Percentiles rank a stretch among this genome's conserved stretches.
These are phyloP conservation scores for Drosophila suboccidentalis DNA, from an alignment of 2,888 invertebrate species.

Conservation along the genomic window DNA sequence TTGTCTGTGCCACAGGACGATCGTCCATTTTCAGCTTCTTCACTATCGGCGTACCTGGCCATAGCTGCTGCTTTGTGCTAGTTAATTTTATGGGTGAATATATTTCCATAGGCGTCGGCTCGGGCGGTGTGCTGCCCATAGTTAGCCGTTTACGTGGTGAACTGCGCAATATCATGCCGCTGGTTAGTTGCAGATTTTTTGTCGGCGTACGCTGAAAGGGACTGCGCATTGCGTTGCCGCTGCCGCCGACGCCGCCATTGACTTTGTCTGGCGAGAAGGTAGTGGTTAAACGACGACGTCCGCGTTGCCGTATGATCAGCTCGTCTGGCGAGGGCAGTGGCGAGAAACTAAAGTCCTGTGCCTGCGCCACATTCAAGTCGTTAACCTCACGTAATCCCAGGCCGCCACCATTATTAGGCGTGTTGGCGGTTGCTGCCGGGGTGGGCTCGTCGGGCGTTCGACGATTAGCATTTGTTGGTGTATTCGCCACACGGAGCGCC, in stretches of 20 bases:
- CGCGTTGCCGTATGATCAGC: slow-evolving; percentile 92
- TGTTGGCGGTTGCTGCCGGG: slow-evolving; percentile 71
- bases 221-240: slow-evolving; percentile 84
- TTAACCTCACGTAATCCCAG: slow-evolving; percentile 82
- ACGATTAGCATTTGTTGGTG: slow-evolving; percentile 77
- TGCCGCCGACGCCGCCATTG: slow-evolving; percentile 50
- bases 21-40: slow-evolving; percentile 83
- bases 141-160: slow-evolving; percentile 90
- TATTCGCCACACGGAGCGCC: slow-evolving; percentile 85
- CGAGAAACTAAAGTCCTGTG: slow-evolving; percentile 87
- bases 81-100: slow-evolving; percentile 65
- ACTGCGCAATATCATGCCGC: slow-evolving; percentile 87
- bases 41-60: slow-evolving; percentile 77
- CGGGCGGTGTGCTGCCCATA: slow-evolving; percentile 80
- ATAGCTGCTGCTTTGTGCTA: slow-evolving; percentile 61
- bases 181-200: slow-evolving; percentile 84
- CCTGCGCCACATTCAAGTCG: slow-evolving; percentile 86
- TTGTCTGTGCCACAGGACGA: slow-evolving; percentile 79
- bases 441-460: slow-evolving; percentile 80
- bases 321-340: slow-evolving; percentile 93
- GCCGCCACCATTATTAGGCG: slow-evolving; percentile 59
- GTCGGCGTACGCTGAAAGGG: slow-evolving; percentile 88
- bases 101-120: slow-evolving; percentile 66
- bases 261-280: slow-evolving; percentile 92
- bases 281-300: slow-evolving; percentile 90